Base-by-base conservation (phyloP, 2,797 vertebrate species). In the Crenuchus spilurus region DNA sequence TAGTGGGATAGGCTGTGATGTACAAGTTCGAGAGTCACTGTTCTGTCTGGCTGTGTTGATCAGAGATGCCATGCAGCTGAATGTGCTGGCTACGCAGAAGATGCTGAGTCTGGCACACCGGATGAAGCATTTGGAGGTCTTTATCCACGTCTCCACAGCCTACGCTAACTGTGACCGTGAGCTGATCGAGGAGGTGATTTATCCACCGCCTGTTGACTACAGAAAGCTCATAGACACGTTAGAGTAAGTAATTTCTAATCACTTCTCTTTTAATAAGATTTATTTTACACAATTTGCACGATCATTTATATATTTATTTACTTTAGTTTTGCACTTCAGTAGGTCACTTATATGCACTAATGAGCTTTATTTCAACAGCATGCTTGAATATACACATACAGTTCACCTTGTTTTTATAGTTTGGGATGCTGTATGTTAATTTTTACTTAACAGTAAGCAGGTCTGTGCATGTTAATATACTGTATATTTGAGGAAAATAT, bases 51-150 rank as follows among this genome's bases (percentile, higher is more conserved):
- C 2, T 70, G 41, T 70, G 22, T 76, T 13, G 1, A 30, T 30
- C 51, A 99, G 97, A 90, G 96, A 98, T 86, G 96, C 97, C 7
- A 92, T 99, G 91, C 95, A 97, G 88, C 89, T 99, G 84, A 99
- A 99, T 6, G 96, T 99, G 70, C 89, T 96, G 80, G 97, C 97
- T 78, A 98, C 97, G 1, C 95, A 93, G 74, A 94, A 97, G 84
- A 94, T 99, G 85, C 73, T 99, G 68, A 86, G 90, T 0, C 86
- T 99, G 84, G 98, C 95, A 26, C 95, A 93, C 76, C 90, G 51
- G 62, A 98, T 99, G 91, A 96, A 95, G 87, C 91, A 95, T 64
- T 90, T 99, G 81, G 96, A 99, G 84, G 90, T 99, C 67, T 98
- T 98, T 81, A 84, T 95, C 79, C 96, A 99, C 6, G 80, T 99